These are phyloP conservation scores for Drosophila kurseongensis DNA, from an alignment of 1,140 invertebrate species.

Conservation along the genomic window DNA sequence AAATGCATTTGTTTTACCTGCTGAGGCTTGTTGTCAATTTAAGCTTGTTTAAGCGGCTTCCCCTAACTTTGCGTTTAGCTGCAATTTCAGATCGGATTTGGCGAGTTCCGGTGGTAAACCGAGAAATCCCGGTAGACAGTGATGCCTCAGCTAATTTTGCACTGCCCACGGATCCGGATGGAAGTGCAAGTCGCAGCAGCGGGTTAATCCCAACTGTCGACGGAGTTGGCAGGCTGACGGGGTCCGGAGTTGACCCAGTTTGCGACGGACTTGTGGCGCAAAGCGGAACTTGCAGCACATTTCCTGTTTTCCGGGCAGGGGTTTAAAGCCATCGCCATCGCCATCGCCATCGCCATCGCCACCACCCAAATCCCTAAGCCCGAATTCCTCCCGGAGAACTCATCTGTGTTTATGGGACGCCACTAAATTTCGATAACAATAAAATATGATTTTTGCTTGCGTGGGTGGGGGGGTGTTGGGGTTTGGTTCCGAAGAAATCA, in stretches of 20 bases:
- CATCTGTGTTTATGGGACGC: constrained; percentile 57
- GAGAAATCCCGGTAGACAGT: background rate
- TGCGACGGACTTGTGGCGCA: constrained; percentile 1
- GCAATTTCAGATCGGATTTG: background rate
- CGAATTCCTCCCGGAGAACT: constrained; percentile 1
- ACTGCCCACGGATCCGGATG: constrained; percentile 6
- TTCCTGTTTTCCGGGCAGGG: constrained; percentile 6
- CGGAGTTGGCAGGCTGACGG: constrained; percentile 18
- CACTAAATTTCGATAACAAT: constrained; percentile 79
- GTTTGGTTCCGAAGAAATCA: constrained; percentile 9
- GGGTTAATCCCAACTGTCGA: constrained; percentile 45
- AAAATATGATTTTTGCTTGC: constrained; percentile 74
- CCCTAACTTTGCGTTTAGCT: background rate
- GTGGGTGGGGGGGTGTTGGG: background rate
- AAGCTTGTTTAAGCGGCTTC: background rate
- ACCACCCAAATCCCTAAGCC: background rate
- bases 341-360: no score
- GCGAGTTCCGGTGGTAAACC: background rate
- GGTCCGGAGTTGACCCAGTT: constrained; percentile 36
- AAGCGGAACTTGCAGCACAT: constrained; percentile 39
- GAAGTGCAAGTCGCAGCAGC: constrained; percentile 1
- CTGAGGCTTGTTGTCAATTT: background rate
- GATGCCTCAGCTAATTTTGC: constrained; percentile 3
- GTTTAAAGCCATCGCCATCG: background rate
- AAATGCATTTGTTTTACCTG: background rate